Evolutionary conservation across 2,113 vertebrate species (phyloP).

Genomic region (Elachura formosa): DNA sequence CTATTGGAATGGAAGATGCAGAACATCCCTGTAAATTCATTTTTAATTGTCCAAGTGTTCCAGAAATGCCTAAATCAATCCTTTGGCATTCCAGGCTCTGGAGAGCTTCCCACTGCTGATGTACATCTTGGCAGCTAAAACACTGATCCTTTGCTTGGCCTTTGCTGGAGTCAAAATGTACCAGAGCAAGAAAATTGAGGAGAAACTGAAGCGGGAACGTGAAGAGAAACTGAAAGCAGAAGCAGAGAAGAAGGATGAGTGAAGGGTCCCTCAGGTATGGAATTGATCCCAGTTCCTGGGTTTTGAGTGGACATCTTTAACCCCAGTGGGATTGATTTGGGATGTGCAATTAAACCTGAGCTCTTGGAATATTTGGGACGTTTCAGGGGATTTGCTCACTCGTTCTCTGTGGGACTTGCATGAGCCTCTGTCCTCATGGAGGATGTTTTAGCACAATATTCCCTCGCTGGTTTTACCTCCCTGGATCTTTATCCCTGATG

Average conservation of each 20-base stretch:
- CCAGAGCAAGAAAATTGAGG: slow-evolving; percentile 80
- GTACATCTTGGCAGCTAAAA: slow-evolving; percentile 94
- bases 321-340: not conserved
- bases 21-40: not conserved
- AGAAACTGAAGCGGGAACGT: slow-evolving; percentile 69
- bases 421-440: accelerated
- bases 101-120: slow-evolving; percentile 89
- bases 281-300: not conserved
- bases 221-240: slow-evolving; percentile 54
- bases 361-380: not conserved
- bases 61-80: not conserved
- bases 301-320: no score
- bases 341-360: not conserved
- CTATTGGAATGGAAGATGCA: not conserved
- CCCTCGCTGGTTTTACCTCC: not conserved
- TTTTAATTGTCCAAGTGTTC: not conserved
- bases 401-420: not conserved
- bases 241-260: slow-evolving; percentile 78
- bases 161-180: slow-evolving; percentile 91
- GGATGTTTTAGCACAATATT: not conserved
- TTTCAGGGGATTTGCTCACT: not conserved
- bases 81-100: slow-evolving; percentile 73
- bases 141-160: slow-evolving; percentile 85
- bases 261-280: slow-evolving; percentile 37
- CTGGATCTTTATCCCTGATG: not conserved